Conservation (phyloP, 1,140 invertebrate species). For the Pseudomyrmex concolor region DNA sequence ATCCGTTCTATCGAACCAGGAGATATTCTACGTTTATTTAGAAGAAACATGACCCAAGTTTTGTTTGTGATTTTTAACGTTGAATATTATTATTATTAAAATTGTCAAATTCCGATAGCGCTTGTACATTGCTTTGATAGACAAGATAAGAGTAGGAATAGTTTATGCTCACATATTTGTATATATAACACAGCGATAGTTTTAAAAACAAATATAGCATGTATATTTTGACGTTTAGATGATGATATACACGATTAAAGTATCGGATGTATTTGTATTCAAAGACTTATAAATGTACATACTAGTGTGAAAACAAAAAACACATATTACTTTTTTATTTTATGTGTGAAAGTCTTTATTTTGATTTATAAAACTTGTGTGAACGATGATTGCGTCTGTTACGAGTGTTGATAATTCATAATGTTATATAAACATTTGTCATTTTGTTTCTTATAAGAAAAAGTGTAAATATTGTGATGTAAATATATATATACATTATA, state of each 20-base stretch:
- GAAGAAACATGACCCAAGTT: not conserved
- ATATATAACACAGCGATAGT: not conserved
- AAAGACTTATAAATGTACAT: not conserved
- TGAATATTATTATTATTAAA: not conserved
- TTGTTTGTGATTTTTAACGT: not conserved
- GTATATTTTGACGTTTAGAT: not conserved
- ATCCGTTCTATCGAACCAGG: not conserved
- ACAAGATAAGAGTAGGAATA: not conserved
- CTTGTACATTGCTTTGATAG: not conserved
- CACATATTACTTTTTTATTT: slow-evolving; percentile 2
- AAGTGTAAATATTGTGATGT: not conserved
- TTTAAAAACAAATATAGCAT: not conserved
- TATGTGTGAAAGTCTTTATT: too few species aligned
- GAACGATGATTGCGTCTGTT: not conserved
- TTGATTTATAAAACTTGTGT: not conserved
- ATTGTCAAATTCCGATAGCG: not conserved
- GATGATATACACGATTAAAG: not conserved
- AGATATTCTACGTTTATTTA: not conserved
- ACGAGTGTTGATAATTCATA: not conserved
- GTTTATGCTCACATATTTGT: slow-evolving; percentile 39
- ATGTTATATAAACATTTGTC: not conserved
- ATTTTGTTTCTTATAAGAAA: not conserved
- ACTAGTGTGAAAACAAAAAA: not conserved
- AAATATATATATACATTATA: not conserved
- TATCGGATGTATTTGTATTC: slow-evolving; percentile 14